Evolutionary conservation across 1,140 invertebrate genomes (phyloP), one percentile per base, ranked within the genome.

Genomic region (Macrobrachium rosenbergii): DNA sequence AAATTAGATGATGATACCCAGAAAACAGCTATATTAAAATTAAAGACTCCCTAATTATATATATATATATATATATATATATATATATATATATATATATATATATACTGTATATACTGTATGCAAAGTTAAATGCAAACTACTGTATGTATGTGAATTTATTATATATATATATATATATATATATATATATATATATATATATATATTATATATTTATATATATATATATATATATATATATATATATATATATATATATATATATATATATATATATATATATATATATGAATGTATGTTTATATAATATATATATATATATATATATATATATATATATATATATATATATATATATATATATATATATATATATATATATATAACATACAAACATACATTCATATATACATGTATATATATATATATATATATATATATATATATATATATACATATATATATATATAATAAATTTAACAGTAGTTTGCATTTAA

Each of bases 61-160:
- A 69, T 69, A 69, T 69, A 69, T 69, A 69, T n/a, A n/a, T 69
- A 69, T 69, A 69, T 69, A 69, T 69, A 69, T n/a, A 69, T 69
- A 69, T 69, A 69, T 69, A 69, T 69, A 69, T 69, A n/a, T 69
- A 69, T 69, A n/a, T 69, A 69, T 69, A 69, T n/a, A n/a, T n/a
- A n/a, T n/a, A n/a, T n/a, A n/a, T n/a, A n/a, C n/a, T n/a, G n/a
- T n/a, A n/a, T n/a, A n/a, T n/a, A n/a, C n/a, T n/a, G n/a, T n/a
- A n/a, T n/a, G n/a, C n/a, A n/a, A n/a, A n/a, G n/a, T n/a, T n/a
- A n/a, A n/a, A n/a, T n/a, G n/a, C n/a, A n/a, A n/a, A n/a, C n/a
- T n/a, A n/a, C n/a, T n/a, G n/a, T n/a, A n/a, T n/a, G n/a, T n/a
- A n/a, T n/a, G n/a, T n/a, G n/a, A n/a, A n/a, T n/a, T n/a, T n/a